Evolutionary conservation across 1,140 invertebrate genomes (phyloP).

Genomic region (Melipona quadrifasciata): DNA sequence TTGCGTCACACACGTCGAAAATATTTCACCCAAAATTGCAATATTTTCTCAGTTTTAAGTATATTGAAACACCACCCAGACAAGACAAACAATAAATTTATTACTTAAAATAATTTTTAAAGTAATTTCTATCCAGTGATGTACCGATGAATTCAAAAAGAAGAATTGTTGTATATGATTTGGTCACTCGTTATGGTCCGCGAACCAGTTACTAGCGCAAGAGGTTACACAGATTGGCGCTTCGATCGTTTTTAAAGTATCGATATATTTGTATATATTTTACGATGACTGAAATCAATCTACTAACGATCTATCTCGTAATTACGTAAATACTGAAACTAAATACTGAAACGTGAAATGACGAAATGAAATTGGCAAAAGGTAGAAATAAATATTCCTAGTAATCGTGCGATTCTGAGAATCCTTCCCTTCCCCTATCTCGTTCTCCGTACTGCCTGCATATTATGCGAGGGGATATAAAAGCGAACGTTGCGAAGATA

Average conservation of each 20-base stretch:
- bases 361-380: not conserved
- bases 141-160: no score
- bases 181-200: no score
- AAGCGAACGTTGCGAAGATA: constrained; percentile 5
- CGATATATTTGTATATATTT: not conserved
- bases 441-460: not conserved
- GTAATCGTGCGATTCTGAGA: not conserved
- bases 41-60: no score
- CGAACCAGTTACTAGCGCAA: no score
- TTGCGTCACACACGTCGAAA: no score
- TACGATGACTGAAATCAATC: not conserved
- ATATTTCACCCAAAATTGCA: no score
- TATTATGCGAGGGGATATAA: not conserved
- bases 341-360: not conserved
- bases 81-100: no score
- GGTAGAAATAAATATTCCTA: not conserved
- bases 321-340: not conserved
- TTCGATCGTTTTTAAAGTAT: not conserved
- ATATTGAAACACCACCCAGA: no score
- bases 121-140: no score
- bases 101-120: no score
- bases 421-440: not conserved
- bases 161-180: no score
- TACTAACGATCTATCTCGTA: not conserved
- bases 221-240: not conserved